Evolutionary conservation across 2,888 invertebrate species (phyloP).

Genomic region (Taphrorychus bicolor): DNA sequence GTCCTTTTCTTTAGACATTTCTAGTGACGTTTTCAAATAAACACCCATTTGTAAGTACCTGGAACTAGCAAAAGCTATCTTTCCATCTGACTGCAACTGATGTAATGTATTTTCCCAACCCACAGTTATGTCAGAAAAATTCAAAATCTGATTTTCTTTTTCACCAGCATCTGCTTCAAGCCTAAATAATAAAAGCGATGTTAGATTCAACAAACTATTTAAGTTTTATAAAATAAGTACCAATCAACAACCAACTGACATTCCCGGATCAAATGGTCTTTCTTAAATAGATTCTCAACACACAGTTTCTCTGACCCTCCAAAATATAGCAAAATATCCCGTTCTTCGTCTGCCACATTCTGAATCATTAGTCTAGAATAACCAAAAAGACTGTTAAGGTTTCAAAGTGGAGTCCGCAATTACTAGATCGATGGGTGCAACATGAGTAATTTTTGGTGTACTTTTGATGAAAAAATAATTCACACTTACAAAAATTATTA

Average conservation of each 20-base stretch:
- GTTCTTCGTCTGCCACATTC: slow-evolving; percentile 53
- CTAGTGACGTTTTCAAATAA: not conserved
- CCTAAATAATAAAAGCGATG: slow-evolving; percentile 28
- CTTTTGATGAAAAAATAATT: too few species aligned
- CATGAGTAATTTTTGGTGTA: not conserved
- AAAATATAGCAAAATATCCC: slow-evolving; percentile 49
- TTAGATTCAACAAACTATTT: not conserved
- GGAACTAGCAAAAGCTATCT: slow-evolving; percentile 66
- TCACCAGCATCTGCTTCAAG: slow-evolving; percentile 81
- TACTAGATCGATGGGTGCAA: not conserved
- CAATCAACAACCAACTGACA: slow-evolving; percentile 90
- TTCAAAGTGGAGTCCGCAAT: not conserved
- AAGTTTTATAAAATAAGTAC: slow-evolving; percentile 53
- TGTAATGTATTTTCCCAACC: slow-evolving; percentile 94
- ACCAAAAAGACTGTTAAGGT: not conserved
- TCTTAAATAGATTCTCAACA: slow-evolving; percentile 65
- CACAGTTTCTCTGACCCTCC: slow-evolving; percentile 68
- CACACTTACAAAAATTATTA: too few species aligned
- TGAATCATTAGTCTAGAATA: slow-evolving; percentile 36
- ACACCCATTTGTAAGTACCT: slow-evolving; percentile 8
- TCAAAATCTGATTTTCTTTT: slow-evolving; percentile 63
- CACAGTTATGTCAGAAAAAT: slow-evolving; percentile 82
- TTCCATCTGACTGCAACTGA: slow-evolving; percentile 66
- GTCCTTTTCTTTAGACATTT: too few species aligned
- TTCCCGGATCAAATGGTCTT: slow-evolving; percentile 66